Evolutionary conservation across 1,140 invertebrate species (phyloP).

Genomic region (Achroia grisella): DNA sequence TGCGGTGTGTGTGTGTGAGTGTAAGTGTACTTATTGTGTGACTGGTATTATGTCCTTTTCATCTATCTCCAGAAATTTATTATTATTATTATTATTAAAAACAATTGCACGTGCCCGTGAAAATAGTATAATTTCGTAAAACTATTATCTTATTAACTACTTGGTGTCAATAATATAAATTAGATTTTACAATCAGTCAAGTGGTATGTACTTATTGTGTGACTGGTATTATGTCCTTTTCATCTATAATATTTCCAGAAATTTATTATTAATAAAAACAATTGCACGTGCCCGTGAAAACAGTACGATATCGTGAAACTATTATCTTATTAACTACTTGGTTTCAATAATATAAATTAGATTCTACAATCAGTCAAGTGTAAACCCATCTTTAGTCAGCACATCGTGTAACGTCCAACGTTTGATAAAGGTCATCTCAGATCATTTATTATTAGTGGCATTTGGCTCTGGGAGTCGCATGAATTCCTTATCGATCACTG

Average conservation of each 20-base stretch:
- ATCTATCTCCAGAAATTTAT: neutral
- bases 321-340: too few species aligned
- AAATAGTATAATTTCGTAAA: neutral
- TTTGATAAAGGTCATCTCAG: slow-evolving; percentile 36
- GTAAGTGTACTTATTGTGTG: too few species aligned
- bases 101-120: neutral
- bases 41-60: too few species aligned
- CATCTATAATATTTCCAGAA: neutral
- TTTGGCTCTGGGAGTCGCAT: slow-evolving; percentile 8
- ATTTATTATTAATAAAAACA: neutral
- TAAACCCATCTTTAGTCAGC: neutral
- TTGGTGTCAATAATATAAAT: too few species aligned
- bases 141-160: too few species aligned
- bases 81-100: neutral
- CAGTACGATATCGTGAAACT: neutral
- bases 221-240: too few species aligned
- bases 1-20: too few species aligned
- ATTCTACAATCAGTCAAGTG: too few species aligned
- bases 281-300: neutral
- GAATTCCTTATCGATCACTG: slow-evolving; percentile 15
- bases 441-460: slow-evolving; percentile 32
- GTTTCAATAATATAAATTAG: too few species aligned
- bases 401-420: slow-evolving; percentile 29
- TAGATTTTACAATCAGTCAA: too few species aligned
- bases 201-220: too few species aligned